Conservation (phyloP, 2,888 invertebrate species). For the Pseudanteris insignis region DNA sequence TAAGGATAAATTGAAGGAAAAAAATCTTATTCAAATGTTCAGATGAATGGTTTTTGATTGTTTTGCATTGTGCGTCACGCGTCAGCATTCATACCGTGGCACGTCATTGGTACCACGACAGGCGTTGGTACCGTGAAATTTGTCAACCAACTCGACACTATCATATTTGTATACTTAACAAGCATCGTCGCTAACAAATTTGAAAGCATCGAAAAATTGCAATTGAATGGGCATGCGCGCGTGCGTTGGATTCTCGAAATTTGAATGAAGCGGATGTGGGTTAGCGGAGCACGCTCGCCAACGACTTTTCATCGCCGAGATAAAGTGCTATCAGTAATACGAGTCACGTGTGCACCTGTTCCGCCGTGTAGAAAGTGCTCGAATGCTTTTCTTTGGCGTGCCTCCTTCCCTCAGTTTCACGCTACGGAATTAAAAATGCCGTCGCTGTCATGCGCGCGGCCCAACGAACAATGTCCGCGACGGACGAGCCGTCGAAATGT, state of each 20-base stretch:
- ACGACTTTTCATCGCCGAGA: conserved; percentile 51
- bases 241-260: conserved; percentile 13
- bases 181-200: too few species aligned
- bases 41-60: too few species aligned
- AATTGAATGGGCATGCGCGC: too few species aligned
- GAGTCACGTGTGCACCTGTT: conserved; percentile 51
- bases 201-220: too few species aligned
- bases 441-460: conserved; percentile 8
- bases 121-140: too few species aligned
- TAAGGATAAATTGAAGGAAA: too few species aligned
- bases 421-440: conserved; percentile 30
- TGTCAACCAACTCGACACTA: too few species aligned
- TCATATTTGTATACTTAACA: too few species aligned
- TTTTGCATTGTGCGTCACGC: too few species aligned
- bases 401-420: conserved; percentile 12
- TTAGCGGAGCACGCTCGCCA: conserved; percentile 53
- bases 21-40: too few species aligned
- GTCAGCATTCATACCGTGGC: too few species aligned
- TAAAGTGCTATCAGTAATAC: conserved; percentile 43
- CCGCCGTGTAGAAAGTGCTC: conserved; percentile 59
- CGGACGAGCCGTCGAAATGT: conserved; percentile 26
- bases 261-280: conserved; percentile 53
- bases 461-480: conserved; percentile 23
- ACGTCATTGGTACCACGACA: too few species aligned
- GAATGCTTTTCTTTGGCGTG: conserved; percentile 47